Evolutionary conservation across 1,140 invertebrate species (phyloP).

Genomic region (Leptopilina clavipes): DNA sequence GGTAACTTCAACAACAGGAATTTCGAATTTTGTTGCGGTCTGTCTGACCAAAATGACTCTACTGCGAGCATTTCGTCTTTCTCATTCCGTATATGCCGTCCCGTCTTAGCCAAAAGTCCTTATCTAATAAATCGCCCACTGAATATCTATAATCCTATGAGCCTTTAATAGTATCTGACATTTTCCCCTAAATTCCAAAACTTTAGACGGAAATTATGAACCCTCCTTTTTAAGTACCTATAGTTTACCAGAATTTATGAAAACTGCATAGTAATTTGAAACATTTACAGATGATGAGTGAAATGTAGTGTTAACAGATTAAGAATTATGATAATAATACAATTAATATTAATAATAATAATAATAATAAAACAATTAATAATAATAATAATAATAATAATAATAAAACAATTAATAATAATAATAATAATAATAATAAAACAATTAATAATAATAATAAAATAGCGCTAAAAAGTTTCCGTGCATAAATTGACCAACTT

Average conservation of each 20-base stretch:
- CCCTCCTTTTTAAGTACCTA: neutral
- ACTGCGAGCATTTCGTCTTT: neutral
- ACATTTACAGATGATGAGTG: neutral
- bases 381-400: too few species aligned
- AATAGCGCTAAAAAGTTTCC: too few species aligned
- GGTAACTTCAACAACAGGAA: conserved; percentile 1
- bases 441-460: too few species aligned
- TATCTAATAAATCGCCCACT: conserved; percentile 4
- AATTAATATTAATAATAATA: too few species aligned
- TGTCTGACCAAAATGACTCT: conserved; percentile 9
- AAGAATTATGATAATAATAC: too few species aligned
- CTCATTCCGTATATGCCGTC: neutral
- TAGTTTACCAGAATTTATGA: neutral
- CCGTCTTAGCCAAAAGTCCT: conserved; percentile 4
- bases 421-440: too few species aligned
- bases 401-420: too few species aligned
- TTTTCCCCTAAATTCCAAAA: neutral
- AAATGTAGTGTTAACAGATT: too few species aligned
- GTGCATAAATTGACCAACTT: too few species aligned
- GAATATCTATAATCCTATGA: neutral
- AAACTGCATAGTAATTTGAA: neutral
- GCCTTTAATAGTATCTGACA: conserved; percentile 4
- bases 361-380: too few species aligned
- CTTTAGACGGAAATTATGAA: neutral
- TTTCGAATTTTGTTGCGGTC: conserved; percentile 14